Base-by-base conservation (phyloP, 1,140 invertebrate genomes). In the Pseudomyrmex flavicornis region DNA sequence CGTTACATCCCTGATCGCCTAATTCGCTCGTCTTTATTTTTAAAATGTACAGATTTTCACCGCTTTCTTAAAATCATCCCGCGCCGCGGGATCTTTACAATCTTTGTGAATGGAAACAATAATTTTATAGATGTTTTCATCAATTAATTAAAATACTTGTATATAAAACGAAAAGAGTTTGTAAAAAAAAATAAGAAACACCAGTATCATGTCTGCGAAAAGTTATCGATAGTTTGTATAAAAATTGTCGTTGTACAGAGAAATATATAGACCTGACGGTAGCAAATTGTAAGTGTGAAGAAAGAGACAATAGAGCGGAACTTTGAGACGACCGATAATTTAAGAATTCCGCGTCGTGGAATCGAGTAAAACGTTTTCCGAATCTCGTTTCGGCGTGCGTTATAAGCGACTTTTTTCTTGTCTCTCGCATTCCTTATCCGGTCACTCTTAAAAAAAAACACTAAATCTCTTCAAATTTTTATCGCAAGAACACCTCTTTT, bases 1-100 rank as follows among this genome's bases (percentile, higher is more conserved):
- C 66, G 76, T 88, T 85, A 85, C 62, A 56, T 61, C 52, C 69
- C 79, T 73, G 88, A 88, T 88, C 77, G 69, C 20, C 86, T 89
- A 89, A 89, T 89, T 89, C 87, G 56, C 77, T 74, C 26, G 20
- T 52, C 35, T 22, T 73, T 56, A 48, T 66, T 56, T 22, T 63
- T 26, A 15, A 35, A 35, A 4, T 15, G 20, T 44, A 26, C 17
- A 75, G 17, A 44, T 5, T 61, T 72, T 80, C 72, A n/a, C 54
- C 70, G 59, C 26, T n/a, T 69, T n/a, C 52, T 46, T n/a, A 22
- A 58, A n/a, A 22, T 26, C 10, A 15, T 17, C 7, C 58, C 17
- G 26, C 7, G 35, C 58, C 17, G 26, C 7, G 35, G 44, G 9
- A 13, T 52, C 70, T 59, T 17, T 13, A 20, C 8, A 22, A 62